Evolutionary conservation across 2,797 vertebrate species (phyloP), one percentile per base, ranked within the genome.

Genomic region (Enteromius mattozi): DNA sequence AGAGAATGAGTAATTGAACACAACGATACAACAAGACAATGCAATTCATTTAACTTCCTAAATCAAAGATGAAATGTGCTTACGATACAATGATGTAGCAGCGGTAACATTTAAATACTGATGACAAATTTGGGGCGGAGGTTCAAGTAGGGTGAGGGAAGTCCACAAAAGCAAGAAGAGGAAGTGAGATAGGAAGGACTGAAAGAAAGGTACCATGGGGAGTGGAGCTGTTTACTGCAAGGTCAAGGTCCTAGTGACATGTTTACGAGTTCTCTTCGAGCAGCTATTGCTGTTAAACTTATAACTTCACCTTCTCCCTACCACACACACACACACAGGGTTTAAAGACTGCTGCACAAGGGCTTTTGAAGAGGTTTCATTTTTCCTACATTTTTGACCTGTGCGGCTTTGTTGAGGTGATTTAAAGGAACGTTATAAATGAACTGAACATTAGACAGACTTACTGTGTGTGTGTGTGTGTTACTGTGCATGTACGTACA

Each of bases 221-320:
- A 92, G 91, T 89, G 74, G 82, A 90, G 88, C 92, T 94, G 94
- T 95, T 95, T 95, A 95, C 93, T 93, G 93, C 92, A 86, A 89
- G 94, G 95, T 95, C 94, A 96, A 93, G 92, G 93, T 94, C 91
- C 92, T 90, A 89, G 88, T 91, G 92, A 89, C 92, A 93, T 93
- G 93, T 94, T 95, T 95, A 93, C 84, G 83, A 93, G 87, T 88
- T 87, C 88, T 90, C 91, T 94, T 89, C 92, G 89, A 92, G 92
- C 91, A 91, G 84, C 92, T 90, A 92, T 91, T 94, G 92, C 93
- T 93, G 91, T 92, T 91, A 92, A 92, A 94, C 90, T 24, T 83
- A 71, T 14, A 81, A 70, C 81, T 69, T 70, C 79, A 90, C 88
- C 78, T 85, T 40, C 86, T 88, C 89, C 90, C 81, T 75, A 82